phyloP scores from a whole-genome alignment of 2,797 vertebrate genomes.

The Tapera naevia region DNA sequence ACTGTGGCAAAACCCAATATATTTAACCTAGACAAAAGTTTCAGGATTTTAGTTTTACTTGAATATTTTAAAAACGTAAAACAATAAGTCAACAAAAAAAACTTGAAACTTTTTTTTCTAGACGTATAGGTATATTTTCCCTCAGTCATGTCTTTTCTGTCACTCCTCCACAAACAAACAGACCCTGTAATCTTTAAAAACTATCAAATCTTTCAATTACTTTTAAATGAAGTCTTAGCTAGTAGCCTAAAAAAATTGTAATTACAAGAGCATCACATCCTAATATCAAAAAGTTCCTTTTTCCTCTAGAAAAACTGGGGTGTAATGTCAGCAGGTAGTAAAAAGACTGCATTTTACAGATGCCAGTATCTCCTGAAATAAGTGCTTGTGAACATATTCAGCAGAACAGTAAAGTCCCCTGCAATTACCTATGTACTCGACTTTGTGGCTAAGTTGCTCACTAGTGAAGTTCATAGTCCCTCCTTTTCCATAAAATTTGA shows the following conservation, averaged over 20 bases:
- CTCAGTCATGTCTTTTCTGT: background rate
- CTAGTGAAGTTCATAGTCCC: background rate
- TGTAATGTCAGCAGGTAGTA: background rate
- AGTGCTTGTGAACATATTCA: background rate
- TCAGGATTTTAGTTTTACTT: background rate
- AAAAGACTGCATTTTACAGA: background rate
- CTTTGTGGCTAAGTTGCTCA: background rate
- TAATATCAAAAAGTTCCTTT: background rate
- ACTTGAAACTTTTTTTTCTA: background rate
- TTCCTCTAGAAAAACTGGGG: background rate
- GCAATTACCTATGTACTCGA: background rate
- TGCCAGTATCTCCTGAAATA: background rate
- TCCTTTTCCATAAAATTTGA: background rate
- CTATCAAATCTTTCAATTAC: background rate
- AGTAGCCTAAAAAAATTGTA: background rate
- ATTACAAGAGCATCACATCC: background rate
- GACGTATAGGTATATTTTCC: background rate
- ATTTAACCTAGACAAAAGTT: background rate
- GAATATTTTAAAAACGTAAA: rapidly evolving
- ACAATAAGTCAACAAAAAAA: background rate
- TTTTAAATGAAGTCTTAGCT: background rate
- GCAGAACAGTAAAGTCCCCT: background rate
- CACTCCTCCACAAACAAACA: background rate
- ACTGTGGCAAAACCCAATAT: background rate
- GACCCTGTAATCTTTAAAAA: background rate